Base-by-base conservation (phyloP, 1,140 invertebrate genomes). In the Manduca sexta region DNA sequence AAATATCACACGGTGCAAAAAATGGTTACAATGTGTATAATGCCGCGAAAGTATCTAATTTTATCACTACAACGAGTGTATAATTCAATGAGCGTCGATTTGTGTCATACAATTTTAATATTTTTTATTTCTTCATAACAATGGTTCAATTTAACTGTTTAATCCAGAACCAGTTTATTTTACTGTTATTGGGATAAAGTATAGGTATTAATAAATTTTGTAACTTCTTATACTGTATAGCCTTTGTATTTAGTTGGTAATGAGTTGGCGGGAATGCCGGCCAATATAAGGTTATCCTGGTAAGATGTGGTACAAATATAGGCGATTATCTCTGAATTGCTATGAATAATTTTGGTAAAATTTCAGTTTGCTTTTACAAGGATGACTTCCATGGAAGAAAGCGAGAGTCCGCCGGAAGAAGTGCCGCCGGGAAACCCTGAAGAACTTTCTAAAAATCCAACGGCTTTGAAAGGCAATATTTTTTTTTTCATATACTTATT, bases 361-460 rank as follows among this genome's bases (percentile, higher is more conserved):
- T 38, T 26, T 15, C 7, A 33, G 6, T 38, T 13, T 38, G 43
- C 8, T 34, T 12, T 34, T 8, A 15, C n/a, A 46, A 66, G 2
- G 48, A 85, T 85, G 82, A 76, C 79, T 45, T 71, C 77, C 16
- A 55, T 74, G 31, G 83, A 84, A 62, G 84, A 86, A 65, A 69
- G 74, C 11, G 83, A 84, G 41, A 45, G 71, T 18, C 37, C 70
- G 15, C 39, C 66, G 10, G 81, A 83, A 42, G 74, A 84, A 16
- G 72, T 80, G 18, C 69, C 88, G 35, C 44, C 58, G 31, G 82
- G 79, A 50, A 89, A 91, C 82, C 90, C 91, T 58, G 88, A 91
- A 43, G 89, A 90, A 72, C 87, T 92, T 51, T 88, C 88, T 55
- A 92, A 89, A 77, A 91, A 91, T 86, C 88, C 90, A 33, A 85